Base-by-base conservation (phyloP, 1,140 invertebrate genomes). In the Drosophila funebris region DNA sequence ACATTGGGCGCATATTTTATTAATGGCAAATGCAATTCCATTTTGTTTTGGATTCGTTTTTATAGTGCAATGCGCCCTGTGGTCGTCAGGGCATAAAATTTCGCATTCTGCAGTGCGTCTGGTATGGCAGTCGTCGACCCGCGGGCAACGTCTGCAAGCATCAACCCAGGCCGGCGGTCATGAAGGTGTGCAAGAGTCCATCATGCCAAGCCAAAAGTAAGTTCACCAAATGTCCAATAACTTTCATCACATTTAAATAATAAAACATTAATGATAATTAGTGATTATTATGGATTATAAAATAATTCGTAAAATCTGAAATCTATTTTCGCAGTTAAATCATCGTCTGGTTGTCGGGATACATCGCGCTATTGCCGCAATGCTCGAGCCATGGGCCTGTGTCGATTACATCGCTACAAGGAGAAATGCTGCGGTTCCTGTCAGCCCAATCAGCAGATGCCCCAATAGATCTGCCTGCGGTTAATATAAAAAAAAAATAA, bases 341-440 rank as follows among this genome's bases (percentile, higher is more conserved):
- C 64, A 22, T 62, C 66, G 14, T 18, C 52, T 11, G 57, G 62
- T 60, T 97, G 96, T 92, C 94, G 94, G 71, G 96, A 97, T 89
- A 93, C 94, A 37, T 97, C 96, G 20, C 95, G 94, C 60, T 95
- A 95, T 78, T 97, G 96, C 91, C 94, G 94, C 73, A 96, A 96
- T 88, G 96, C 97, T 11, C 95, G 95, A 81, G 93, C 94, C 18
- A 96, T 97, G 95, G 96, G 96, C 88, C 94, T 97, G 93, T 97
- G 97, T 92, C 95, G 95, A 53, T 93, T 96, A 61, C 94, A 95
- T 78, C 94, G 96, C 33, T 97, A 97, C 91, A 95, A 95, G 91
- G 94, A 95, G 76, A 96, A 96, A 87, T 97, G 97, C 90, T 97
- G 97, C 92, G 94, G 95, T 77, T 96, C 96, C 54, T 97, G 96